phyloP scores from a whole-genome alignment of 1,140 invertebrate genomes.

The Drosophila pachea region DNA sequence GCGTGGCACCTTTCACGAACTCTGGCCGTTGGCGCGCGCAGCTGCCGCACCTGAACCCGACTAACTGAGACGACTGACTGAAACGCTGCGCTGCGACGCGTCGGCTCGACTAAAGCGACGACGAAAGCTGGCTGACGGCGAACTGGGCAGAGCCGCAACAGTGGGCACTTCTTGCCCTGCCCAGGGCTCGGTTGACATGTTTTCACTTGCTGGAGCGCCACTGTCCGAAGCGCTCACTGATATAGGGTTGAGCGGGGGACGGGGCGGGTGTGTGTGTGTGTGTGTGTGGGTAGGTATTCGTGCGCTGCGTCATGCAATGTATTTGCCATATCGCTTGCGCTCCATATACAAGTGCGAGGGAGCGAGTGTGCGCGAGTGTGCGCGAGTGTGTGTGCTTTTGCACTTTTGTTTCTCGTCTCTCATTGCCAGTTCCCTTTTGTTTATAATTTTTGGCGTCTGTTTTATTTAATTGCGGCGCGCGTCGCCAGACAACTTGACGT shows the following conservation, averaged over 20 bases:
- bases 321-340: conserved; percentile 50
- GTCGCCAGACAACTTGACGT: conserved; percentile 62
- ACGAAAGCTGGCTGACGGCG: conserved; percentile 17
- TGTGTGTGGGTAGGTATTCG: no score
- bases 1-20: conserved; percentile 32
- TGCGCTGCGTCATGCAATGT: conserved; percentile 50
- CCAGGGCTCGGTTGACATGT: conserved; percentile 57
- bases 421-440: conserved; percentile 18
- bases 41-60: conserved; percentile 71
- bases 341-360: not conserved
- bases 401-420: conserved; percentile 39
- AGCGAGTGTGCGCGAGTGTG: not conserved
- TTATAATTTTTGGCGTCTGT: conserved; percentile 13
- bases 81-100: conserved; percentile 20
- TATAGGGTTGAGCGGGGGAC: no score
- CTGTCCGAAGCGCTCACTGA: no score
- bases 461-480: conserved; percentile 29
- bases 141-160: not conserved
- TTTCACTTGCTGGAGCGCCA: conserved; percentile 14
- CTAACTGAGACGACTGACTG: conserved; percentile 60
- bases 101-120: conserved; percentile 32
- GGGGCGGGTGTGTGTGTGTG: no score
- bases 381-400: conserved; percentile 8
- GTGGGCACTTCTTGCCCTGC: conserved; percentile 32
- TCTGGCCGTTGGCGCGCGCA: conserved; percentile 21